Conservation (phyloP, 2,888 invertebrate genomes). For the Agrypnus murinus region DNA sequence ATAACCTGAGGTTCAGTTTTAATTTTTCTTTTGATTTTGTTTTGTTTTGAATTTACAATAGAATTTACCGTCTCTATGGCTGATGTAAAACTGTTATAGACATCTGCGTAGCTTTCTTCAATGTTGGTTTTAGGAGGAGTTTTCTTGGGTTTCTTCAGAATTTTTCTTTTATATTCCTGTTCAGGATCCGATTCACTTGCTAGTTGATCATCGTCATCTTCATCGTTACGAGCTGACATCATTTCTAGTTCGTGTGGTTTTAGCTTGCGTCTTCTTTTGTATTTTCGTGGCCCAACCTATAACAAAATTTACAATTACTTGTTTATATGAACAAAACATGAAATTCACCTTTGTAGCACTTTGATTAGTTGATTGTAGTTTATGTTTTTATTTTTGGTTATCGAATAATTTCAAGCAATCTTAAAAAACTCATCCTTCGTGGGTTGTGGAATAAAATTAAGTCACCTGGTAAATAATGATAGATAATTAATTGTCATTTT, state of each 20-base stretch:
- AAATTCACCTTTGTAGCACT: too few species aligned
- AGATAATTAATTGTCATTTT: too few species aligned
- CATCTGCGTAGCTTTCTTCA: slow-evolving; percentile 70
- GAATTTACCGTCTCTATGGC: slow-evolving; percentile 72
- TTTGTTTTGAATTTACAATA: slow-evolving; percentile 64
- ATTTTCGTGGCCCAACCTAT: slow-evolving; percentile 77
- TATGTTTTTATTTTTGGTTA: too few species aligned
- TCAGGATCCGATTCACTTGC: slow-evolving; percentile 64
- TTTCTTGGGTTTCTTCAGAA: slow-evolving; percentile 68
- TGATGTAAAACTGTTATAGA: slow-evolving; percentile 72
- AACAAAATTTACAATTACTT: too few species aligned
- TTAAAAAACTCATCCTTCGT: too few species aligned
- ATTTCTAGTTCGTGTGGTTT: slow-evolving; percentile 78
- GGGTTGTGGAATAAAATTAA: too few species aligned
- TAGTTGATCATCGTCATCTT: slow-evolving; percentile 68
- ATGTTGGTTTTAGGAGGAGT: slow-evolving; percentile 62
- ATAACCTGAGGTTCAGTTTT: slow-evolving; percentile 62
- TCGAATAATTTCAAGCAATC: too few species aligned
- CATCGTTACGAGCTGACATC: slow-evolving; percentile 63
- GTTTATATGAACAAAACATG: not conserved
- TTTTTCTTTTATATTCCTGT: slow-evolving; percentile 61
- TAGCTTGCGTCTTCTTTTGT: slow-evolving; percentile 85
- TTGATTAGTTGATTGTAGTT: too few species aligned
- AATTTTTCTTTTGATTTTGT: slow-evolving; percentile 64
- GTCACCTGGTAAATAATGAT: too few species aligned